Evolutionary conservation across 2,888 invertebrate genomes (phyloP).

Genomic region (Sesamia inferens): DNA sequence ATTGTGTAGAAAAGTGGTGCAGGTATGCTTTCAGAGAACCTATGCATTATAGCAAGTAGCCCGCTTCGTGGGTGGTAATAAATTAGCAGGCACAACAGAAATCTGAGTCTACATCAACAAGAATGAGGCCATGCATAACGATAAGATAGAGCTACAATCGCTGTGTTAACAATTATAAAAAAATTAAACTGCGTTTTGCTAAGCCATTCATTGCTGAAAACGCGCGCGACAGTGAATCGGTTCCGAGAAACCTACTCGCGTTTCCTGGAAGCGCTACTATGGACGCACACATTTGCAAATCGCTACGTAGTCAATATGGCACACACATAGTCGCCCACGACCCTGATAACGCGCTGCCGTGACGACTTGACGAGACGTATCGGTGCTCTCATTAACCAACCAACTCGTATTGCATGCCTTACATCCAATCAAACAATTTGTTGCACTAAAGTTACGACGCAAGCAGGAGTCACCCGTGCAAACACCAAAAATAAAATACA

Average conservation of each 20-base stretch:
- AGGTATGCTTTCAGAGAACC: not conserved
- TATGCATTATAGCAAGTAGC: not conserved
- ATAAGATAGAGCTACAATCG: constrained; percentile 63
- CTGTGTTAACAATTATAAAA: constrained; percentile 38
- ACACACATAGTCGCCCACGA: constrained; percentile 83
- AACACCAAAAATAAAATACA: constrained; percentile 22
- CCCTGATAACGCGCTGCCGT: constrained; percentile 86
- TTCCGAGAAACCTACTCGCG: constrained; percentile 88
- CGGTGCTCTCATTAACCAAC: constrained; percentile 85
- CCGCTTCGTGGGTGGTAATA: not conserved
- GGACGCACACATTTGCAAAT: constrained; percentile 78
- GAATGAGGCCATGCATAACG: constrained; percentile 61
- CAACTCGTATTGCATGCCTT: constrained; percentile 84
- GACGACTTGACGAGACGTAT: constrained; percentile 82
- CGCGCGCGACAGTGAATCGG: constrained; percentile 84
- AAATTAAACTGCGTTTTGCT: constrained; percentile 63
- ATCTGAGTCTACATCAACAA: constrained; percentile 44
- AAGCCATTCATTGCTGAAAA: constrained; percentile 87
- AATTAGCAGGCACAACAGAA: constrained; percentile 5
- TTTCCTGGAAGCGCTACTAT: constrained; percentile 89
- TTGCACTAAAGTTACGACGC: constrained; percentile 73
- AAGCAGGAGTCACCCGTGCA: constrained; percentile 31
- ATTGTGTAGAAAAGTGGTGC: not conserved
- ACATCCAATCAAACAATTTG: constrained; percentile 85
- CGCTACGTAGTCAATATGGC: constrained; percentile 73